Evolutionary conservation across 2,797 vertebrate species (phyloP).

Genomic region (Falco biarmicus): DNA sequence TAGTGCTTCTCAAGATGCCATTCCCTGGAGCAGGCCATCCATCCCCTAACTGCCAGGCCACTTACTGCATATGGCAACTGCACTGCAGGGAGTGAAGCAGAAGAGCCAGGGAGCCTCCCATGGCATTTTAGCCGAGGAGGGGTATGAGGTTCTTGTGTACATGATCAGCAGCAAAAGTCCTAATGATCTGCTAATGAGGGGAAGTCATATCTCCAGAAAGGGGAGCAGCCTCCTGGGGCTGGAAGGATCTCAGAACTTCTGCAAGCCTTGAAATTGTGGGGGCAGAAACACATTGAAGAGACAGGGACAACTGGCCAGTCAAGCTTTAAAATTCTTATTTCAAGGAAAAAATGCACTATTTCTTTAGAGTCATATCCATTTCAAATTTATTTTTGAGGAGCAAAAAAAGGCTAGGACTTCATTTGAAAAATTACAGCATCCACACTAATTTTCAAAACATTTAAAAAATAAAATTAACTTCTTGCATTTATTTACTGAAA

Average conservation of each 20-base stretch:
- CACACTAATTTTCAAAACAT: conserved; percentile 37
- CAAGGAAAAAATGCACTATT: conserved; percentile 10
- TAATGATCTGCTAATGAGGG: neutral
- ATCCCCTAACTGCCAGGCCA: neutral
- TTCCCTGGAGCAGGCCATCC: neutral
- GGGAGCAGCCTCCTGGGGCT: neutral
- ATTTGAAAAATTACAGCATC: conserved; percentile 19
- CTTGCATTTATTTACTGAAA: conserved; percentile 44
- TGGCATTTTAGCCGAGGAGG: neutral
- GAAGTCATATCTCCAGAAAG: neutral
- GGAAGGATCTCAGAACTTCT: neutral
- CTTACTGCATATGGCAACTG: neutral
- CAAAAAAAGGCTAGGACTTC: neutral
- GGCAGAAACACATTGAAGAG: neutral
- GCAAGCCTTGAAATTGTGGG: neutral
- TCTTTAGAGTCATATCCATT: conserved; percentile 20
- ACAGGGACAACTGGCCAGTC: neutral
- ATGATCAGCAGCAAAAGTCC: neutral
- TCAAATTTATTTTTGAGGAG: neutral
- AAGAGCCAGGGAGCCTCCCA: neutral
- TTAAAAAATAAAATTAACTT: conserved; percentile 40
- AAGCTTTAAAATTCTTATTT: neutral
- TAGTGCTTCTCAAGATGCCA: neutral
- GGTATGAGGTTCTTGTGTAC: neutral
- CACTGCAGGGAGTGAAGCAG: neutral